Percentiles rank a stretch among this genome's conserved stretches.
These are phyloP conservation scores for Andricus curvator DNA, from an alignment of 2,888 invertebrate species.

Conservation along the genomic window DNA sequence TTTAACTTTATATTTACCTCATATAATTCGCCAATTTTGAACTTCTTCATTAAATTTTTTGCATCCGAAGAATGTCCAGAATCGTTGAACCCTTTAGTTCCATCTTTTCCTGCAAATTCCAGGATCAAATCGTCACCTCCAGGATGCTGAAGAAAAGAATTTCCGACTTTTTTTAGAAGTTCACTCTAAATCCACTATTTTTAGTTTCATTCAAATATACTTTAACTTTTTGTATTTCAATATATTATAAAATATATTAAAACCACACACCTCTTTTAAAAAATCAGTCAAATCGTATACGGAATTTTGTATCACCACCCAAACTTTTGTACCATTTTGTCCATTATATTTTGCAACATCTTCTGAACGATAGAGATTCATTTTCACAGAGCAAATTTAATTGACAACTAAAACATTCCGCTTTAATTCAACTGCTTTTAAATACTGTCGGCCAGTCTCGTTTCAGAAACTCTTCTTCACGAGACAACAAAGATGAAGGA, in stretches of 20 bases:
- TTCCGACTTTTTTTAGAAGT: no score
- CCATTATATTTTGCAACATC: conserved; percentile 83
- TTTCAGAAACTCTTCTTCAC: neutral
- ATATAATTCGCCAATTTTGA: conserved; percentile 84
- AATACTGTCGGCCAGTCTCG: neutral
- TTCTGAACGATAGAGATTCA: conserved; percentile 67
- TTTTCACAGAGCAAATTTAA: neutral
- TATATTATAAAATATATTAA: neutral
- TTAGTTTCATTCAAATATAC: no score
- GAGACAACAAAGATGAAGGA: neutral
- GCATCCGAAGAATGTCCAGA: conserved; percentile 86
- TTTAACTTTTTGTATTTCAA: neutral
- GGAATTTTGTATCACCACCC: conserved; percentile 83
- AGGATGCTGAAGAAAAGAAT: conserved; percentile 82
- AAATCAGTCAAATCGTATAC: conserved; percentile 87
- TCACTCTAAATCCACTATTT: no score
- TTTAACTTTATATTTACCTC: conserved; percentile 78
- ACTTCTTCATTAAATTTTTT: conserved; percentile 80
- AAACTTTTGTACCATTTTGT: conserved; percentile 79
- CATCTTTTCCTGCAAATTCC: conserved; percentile 85
- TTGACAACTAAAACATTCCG: neutral
- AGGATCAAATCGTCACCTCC: conserved; percentile 83
- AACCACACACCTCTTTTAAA: conserved; percentile 79
- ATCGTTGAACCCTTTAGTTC: conserved; percentile 83
- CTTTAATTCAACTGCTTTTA: neutral